phyloP scores from a whole-genome alignment of 2,888 invertebrate species.

The Oasisia sp. region DNA sequence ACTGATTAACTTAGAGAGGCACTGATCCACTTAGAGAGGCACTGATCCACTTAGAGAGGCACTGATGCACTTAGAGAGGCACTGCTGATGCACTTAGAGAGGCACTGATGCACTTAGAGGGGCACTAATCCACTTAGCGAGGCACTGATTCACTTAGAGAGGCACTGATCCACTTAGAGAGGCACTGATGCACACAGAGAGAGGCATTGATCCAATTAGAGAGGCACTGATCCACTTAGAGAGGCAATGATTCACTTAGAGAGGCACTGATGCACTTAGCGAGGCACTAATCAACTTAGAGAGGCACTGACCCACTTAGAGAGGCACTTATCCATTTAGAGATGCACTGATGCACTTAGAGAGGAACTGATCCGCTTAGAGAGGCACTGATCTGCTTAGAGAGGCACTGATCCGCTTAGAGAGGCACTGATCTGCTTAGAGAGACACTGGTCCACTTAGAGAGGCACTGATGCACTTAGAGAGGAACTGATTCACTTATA shows the following conservation, averaged over 20 bases:
- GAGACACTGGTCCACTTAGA: neutral
- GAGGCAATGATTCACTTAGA: neutral
- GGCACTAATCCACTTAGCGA: neutral
- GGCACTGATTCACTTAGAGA: neutral
- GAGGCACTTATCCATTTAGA: too few species aligned
- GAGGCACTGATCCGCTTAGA: neutral
- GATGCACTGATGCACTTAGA: too few species aligned
- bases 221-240: neutral
- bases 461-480: neutral
- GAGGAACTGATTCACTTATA: too few species aligned
- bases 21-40: neutral
- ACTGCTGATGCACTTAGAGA: neutral
- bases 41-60: neutral
- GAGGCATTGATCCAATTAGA: neutral
- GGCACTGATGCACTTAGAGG: neutral
- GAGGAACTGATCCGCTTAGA: neutral
- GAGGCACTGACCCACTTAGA: too few species aligned
- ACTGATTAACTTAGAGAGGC: neutral
- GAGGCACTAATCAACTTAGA: too few species aligned
- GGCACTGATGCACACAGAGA: neutral
- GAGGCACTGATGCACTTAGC: neutral
- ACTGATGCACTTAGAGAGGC: neutral
- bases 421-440: neutral
- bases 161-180: neutral
- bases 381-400: neutral